These are phyloP conservation scores for Sitobion miscanthi DNA, from an alignment of 1,140 invertebrate species.

Conservation along the genomic window DNA sequence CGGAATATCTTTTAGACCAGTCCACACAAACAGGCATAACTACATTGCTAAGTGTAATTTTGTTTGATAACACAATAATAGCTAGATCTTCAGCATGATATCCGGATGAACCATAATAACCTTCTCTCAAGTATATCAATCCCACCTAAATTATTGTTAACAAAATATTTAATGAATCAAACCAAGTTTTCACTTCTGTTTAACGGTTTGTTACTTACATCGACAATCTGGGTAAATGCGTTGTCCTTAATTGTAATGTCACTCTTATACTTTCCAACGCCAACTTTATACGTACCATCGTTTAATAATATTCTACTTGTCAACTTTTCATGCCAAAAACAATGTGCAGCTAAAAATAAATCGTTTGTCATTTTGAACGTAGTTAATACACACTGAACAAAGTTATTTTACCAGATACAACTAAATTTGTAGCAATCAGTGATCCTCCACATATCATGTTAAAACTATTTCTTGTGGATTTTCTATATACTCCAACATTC, in stretches of 20 bases:
- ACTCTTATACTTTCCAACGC: constrained; percentile 12
- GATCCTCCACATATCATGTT: constrained; percentile 30
- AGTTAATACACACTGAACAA: not conserved
- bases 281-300: not conserved
- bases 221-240: constrained; percentile 5
- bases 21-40: constrained; percentile 10
- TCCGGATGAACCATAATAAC: not conserved
- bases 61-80: not conserved
- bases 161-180: not conserved
- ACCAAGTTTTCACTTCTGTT: too few relatives aligned
- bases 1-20: not conserved
- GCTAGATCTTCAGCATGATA: constrained; percentile 13
- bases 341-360: constrained; percentile 38
- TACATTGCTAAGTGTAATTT: not conserved
- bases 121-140: not conserved
- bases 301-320: not conserved
- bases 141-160: not conserved
- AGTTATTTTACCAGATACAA: constrained; percentile 22
- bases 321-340: not conserved
- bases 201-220: not conserved
- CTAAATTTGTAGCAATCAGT: constrained; percentile 16
- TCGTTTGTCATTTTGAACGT: not conserved
- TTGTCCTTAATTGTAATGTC: not conserved
- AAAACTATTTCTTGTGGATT: not conserved
- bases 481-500: constrained; percentile 19